Conservation (phyloP, 2,113 vertebrate species). For the Pseudois nayaur region DNA sequence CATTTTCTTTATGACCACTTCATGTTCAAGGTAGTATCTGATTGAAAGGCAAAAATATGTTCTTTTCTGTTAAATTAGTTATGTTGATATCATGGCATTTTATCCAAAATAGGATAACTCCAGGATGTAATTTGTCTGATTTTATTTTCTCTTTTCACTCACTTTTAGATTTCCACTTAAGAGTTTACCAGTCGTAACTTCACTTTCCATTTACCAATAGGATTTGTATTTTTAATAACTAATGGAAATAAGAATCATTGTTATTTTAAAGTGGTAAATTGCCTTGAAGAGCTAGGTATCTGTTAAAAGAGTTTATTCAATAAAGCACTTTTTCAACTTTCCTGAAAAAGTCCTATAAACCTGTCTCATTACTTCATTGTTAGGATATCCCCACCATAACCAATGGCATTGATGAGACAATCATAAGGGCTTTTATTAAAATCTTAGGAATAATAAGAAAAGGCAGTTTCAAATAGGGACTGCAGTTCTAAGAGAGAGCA, state of each 20-base stretch:
- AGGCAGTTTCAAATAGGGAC: background rate
- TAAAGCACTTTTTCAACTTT: background rate
- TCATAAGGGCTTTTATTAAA: background rate
- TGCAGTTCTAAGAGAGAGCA: background rate
- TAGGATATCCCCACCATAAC: background rate
- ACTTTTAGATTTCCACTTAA: background rate
- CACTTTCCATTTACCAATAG: background rate
- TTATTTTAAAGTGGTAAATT: background rate
- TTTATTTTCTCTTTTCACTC: conserved; percentile 9
- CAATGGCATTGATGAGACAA: background rate
- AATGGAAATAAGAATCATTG: background rate
- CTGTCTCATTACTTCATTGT: background rate
- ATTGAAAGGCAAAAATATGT: background rate
- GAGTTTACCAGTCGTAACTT: background rate
- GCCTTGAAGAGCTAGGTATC: background rate
- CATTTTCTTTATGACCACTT: background rate
- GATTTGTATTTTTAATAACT: background rate
- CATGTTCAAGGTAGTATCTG: background rate
- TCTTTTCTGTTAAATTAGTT: background rate
- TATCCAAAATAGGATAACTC: background rate
- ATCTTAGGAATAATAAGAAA: background rate
- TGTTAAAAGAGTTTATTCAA: background rate
- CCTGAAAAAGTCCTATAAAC: background rate
- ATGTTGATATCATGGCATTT: background rate
- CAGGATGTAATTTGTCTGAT: background rate